These are phyloP conservation scores for Otocyon megalotis DNA, from an alignment of 2,113 vertebrate genomes.

Conservation along the genomic window DNA sequence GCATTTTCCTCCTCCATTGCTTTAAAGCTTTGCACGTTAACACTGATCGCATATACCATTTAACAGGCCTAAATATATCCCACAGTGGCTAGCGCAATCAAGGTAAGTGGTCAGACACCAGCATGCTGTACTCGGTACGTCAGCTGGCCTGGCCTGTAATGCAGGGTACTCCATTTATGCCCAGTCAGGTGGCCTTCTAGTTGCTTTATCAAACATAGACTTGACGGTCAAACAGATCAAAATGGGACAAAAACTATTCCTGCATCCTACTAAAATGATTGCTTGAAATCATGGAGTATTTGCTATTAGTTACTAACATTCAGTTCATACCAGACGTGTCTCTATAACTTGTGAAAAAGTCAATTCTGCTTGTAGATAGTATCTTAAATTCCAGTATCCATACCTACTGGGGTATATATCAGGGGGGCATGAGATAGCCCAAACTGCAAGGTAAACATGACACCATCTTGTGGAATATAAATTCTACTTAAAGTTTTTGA, in stretches of 20 bases:
- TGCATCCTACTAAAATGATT: not conserved
- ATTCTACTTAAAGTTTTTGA: conserved; percentile 5
- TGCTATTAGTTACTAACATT: not conserved
- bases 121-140: not conserved
- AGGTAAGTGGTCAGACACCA: not conserved
- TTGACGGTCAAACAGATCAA: not conserved
- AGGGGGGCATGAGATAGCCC: not conserved
- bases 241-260: not conserved
- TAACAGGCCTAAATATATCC: conserved; percentile 45
- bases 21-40: conserved; percentile 19
- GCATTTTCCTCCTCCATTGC: not conserved
- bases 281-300: not conserved
- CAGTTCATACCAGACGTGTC: not conserved
- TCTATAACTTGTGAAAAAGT: not conserved
- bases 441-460: not conserved
- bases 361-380: not conserved
- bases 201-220: conserved; percentile 16
- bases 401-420: not conserved
- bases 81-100: not conserved
- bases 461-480: not conserved
- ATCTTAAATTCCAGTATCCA: not conserved
- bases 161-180: not conserved
- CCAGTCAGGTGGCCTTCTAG: not conserved
- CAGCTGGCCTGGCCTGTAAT: not conserved
- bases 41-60: not conserved